Evolutionary conservation across 2,888 invertebrate species (phyloP), one percentile per base, ranked within the genome.

Genomic region (Operophtera brumata): DNA sequence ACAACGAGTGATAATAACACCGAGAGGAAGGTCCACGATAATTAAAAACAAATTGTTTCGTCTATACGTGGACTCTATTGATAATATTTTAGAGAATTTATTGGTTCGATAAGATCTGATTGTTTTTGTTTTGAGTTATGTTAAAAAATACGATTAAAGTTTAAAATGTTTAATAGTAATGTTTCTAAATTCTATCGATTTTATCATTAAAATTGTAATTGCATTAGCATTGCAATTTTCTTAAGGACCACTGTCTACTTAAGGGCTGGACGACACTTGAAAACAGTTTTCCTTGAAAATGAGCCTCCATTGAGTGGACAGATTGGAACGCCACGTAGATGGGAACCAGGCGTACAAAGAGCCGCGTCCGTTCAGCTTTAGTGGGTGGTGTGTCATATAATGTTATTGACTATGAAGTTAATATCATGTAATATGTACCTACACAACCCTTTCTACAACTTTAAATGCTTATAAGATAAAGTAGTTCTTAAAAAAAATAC

Each of bases 401-500:
- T 54, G 40, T 61, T 60, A 56, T 54, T 68, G 62, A 64, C 63
- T 59, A 60, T 68, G 65, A 62, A 62, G 50, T 48, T 64, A 45
- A 70, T 65, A 58, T 67, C 55, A 61, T 30, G 9, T 30, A 30
- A 7, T 9, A 28, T 9, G 9, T 9, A 30, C 54, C 66, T 71
- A 78, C 83, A 80, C 76, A 78, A 80, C 66, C 70, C 51, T 61
- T 71, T 75, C 51, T 61, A 71, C 75, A 78, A 80, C 78, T 82
- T 78, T 70, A 64, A 77, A 70, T 70, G 80, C 81, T 82, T 80
- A 71, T 77, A 73, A 30, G 42, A 47, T 69, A 64, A 64, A 65
- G 61, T 65, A 62, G 62, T 52, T 47, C 20, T 61, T 59, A 57
- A 61, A 46, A 45, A 47, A 52, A 51, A 50, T 46, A 54, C n/a